Evolutionary conservation across 1,140 invertebrate genomes (phyloP), one percentile per base, ranked within the genome.

Genomic region (Eulimnadia texana): DNA sequence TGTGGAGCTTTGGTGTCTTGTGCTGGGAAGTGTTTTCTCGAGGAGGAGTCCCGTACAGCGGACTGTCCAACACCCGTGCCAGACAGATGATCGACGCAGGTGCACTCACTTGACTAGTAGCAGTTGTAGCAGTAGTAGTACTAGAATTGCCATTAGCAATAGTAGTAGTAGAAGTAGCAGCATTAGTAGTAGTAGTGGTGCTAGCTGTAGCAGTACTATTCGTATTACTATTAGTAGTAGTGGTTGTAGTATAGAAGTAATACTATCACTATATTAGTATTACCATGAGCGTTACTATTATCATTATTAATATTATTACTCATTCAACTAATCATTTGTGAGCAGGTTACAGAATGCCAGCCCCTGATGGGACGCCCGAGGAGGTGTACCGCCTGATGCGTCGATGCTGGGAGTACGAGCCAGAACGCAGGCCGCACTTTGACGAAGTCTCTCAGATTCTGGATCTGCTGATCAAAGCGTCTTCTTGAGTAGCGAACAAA

Each of bases 1-100:
- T 97, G n/a, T 98, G 94, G 93, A 95, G 91, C 69, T 98, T 92
- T 73, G 93, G 93, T 20, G 88, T 98, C 63, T 75, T 98, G 47
- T 86, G 90, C 78, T 98, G 93, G 93, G 94, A 98, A 76, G 91
- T 98, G 69, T 97, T 96, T 76, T 89, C 91, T 0, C 84, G 84
- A 71, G 94, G 94, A 10, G 85, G 85, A 64, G 93, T 88, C 61
- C 94, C 94, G 0, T 98, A 97, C 70, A 84, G 84, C 47, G 93
- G 93, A n/a, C 83, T 93, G 78, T 89, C 84, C 54, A 95, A 95
- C 75, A 86, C 87, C 23, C 84, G 90, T 72, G 90, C 91, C 1
- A 78, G 92, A 66, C 90, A 95, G 75, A 90, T 90, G 77, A 93
- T 97, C 65, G 92, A 96, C 74, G 78, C 83, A 69, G 90, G 90